A percentile compares a stretch with the other conserved stretches of the same genome.
Conservation (phyloP, 1,140 invertebrate species). For the Cephus cinctus region DNA sequence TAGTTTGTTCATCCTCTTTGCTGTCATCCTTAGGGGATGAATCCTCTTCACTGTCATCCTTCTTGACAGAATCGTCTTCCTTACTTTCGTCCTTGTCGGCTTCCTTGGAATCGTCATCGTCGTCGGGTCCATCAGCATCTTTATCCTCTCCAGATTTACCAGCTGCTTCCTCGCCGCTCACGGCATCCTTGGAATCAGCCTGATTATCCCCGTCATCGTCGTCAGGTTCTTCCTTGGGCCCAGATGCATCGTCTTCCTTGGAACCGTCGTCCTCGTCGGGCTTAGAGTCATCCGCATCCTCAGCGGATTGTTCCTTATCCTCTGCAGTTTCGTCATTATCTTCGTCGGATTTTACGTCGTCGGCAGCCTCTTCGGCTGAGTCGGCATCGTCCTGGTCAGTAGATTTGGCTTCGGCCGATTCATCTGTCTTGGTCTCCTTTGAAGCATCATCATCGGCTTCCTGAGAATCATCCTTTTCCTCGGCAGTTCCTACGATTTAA, state of each 20-base stretch:
- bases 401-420: constrained; percentile 29
- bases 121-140: constrained; percentile 8
- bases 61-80: constrained; percentile 19
- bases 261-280: constrained; percentile 35
- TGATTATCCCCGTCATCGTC: constrained; percentile 37
- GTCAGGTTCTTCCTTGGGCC: constrained; percentile 27
- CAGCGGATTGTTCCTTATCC: constrained; percentile 40
- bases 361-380: constrained; percentile 11
- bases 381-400: constrained; percentile 41
- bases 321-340: constrained; percentile 45
- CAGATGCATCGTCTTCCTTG: constrained; percentile 23
- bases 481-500: constrained; percentile 4
- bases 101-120: constrained; percentile 14
- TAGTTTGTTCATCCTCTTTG: constrained; percentile 8
- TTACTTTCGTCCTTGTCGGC: constrained; percentile 17
- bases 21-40: constrained; percentile 9
- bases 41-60: constrained; percentile 16
- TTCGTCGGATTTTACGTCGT: constrained; percentile 12
- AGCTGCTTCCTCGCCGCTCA: constrained; percentile 9
- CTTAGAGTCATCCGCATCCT: constrained; percentile 30
- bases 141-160: constrained; percentile 9
- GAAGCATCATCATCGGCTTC: constrained; percentile 18
- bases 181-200: not conserved
- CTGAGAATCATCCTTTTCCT: constrained; percentile 8
- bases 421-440: no score